These are phyloP conservation scores for Brachionus paranguensis DNA, from an alignment of 1,140 invertebrate species.

Conservation along the genomic window DNA sequence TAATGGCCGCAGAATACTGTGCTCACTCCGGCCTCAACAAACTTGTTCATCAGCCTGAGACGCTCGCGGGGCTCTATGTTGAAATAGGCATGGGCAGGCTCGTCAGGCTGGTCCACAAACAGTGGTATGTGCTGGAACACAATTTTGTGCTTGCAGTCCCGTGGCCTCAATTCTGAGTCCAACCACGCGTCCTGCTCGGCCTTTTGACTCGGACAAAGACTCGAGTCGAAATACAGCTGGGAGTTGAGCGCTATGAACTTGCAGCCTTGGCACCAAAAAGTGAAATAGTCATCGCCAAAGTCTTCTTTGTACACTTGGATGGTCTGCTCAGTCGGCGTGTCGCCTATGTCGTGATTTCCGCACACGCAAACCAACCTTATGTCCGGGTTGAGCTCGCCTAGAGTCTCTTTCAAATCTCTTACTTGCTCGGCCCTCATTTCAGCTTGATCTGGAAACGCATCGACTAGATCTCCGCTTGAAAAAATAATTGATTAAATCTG, in stretches of 20 bases:
- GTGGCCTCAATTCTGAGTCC: constrained; percentile 47
- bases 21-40: constrained; percentile 46
- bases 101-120: constrained; percentile 56
- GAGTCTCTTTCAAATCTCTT: constrained; percentile 45
- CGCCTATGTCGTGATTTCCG: constrained; percentile 62
- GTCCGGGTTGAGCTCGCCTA: constrained; percentile 52
- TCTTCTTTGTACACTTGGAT: constrained; percentile 51
- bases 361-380: constrained; percentile 60
- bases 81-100: constrained; percentile 54
- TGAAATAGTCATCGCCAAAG: constrained; percentile 62
- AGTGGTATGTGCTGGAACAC: constrained; percentile 62
- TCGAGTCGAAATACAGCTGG: constrained; percentile 55
- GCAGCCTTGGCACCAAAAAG: constrained; percentile 59
- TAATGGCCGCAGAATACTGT: constrained; percentile 60
- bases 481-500: neutral
- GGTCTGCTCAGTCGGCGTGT: constrained; percentile 55
- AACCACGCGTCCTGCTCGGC: constrained; percentile 57
- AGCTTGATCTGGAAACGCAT: constrained; percentile 52
- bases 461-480: constrained; percentile 56
- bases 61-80: constrained; percentile 52
- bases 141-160: constrained; percentile 49
- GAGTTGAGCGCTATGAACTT: constrained; percentile 60
- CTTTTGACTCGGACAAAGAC: constrained; percentile 46
- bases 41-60: constrained; percentile 54
- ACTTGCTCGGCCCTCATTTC: constrained; percentile 47